These are phyloP conservation scores for Antitype chi DNA, from an alignment of 2,888 invertebrate genomes.

Conservation along the genomic window DNA sequence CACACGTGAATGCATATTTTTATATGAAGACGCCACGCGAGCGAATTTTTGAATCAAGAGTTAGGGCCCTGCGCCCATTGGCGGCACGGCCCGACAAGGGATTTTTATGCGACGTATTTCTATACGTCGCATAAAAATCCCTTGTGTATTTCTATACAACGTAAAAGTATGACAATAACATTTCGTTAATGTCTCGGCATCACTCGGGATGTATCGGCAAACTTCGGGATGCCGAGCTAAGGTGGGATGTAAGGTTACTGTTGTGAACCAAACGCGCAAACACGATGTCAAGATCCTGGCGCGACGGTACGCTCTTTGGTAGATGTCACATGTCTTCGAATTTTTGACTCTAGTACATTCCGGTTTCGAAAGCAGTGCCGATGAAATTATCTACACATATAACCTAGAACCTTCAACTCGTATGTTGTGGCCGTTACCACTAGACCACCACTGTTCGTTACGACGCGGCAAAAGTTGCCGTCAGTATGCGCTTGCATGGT, in stretches of 20 bases:
- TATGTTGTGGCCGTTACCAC: no score
- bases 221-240: neutral
- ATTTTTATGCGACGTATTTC: neutral
- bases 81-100: neutral
- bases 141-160: no score
- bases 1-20: conserved; percentile 64
- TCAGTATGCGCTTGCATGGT: no score
- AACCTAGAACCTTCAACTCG: no score
- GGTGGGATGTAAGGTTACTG: neutral
- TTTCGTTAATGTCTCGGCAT: neutral
- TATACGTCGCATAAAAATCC: no score
- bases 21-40: conserved; percentile 59
- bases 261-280: neutral
- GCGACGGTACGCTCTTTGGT: neutral
- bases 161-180: no score
- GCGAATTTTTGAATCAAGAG: conserved; percentile 39
- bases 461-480: neutral
- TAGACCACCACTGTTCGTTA: no score
- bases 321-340: no score
- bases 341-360: no score
- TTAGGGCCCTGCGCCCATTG: neutral
- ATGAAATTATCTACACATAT: no score
- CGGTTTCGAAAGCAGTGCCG: no score
- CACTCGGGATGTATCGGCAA: neutral
- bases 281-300: neutral